These are phyloP conservation scores for Himalopsyche tibetana DNA, from an alignment of 2,888 invertebrate species.

Conservation along the genomic window DNA sequence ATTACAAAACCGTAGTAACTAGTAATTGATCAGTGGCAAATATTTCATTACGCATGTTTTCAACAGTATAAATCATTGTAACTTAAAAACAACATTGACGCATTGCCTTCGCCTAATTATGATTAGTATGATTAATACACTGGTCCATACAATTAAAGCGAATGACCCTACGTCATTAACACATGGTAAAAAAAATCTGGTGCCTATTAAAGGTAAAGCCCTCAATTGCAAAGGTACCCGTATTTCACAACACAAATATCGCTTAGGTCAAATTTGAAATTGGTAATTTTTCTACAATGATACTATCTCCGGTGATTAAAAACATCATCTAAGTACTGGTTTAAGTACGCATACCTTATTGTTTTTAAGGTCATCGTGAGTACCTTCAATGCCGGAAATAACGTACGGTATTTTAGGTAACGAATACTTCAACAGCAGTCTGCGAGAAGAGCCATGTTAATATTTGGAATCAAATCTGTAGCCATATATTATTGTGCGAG, in stretches of 20 bases:
- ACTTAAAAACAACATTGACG: background rate
- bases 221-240: background rate
- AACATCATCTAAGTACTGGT: no score
- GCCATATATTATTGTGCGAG: no score
- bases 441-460: no score
- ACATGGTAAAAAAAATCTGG: background rate
- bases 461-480: no score
- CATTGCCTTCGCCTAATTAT: background rate
- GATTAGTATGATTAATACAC: background rate
- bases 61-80: background rate
- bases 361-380: no score
- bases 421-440: no score
- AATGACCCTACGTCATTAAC: conserved; percentile 1
- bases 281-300: background rate
- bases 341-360: no score
- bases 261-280: background rate
- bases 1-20: background rate
- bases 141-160: background rate
- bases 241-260: background rate
- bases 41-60: background rate
- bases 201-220: background rate
- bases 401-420: no score
- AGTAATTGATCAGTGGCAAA: background rate
- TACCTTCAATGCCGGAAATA: no score
- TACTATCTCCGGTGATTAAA: conserved; percentile 4